Conservation (phyloP, 1,140 invertebrate species). For the Vollenhovia emeryi region DNA sequence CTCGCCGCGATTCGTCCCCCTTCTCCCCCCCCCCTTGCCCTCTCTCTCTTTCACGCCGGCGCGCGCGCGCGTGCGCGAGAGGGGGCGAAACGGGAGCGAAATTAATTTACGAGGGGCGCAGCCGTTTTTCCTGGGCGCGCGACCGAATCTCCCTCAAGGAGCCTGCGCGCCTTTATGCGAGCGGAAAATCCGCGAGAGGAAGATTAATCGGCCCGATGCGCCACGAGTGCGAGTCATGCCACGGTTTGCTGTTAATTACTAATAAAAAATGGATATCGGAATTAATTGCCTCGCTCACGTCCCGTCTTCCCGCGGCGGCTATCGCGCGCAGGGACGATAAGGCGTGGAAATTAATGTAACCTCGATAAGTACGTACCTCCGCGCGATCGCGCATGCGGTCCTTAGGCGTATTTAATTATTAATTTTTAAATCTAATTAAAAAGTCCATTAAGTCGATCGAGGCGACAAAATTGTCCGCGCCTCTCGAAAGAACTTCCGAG, state of each 20-base stretch:
- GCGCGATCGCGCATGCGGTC: not conserved
- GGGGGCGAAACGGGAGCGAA: conserved; percentile 18
- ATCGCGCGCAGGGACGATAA: not conserved
- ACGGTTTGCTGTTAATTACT: conserved; percentile 27
- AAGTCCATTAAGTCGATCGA: not conserved
- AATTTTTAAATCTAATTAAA: not conserved
- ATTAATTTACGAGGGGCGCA: conserved; percentile 69
- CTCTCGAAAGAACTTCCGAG: not conserved
- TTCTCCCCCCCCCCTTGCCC: too few species aligned
- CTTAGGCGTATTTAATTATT: not conserved
- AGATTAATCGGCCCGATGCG: conserved; percentile 55
- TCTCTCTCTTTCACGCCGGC: too few species aligned
- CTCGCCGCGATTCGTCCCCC: conserved; percentile 52
- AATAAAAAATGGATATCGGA: conserved; percentile 40
- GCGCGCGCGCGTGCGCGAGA: not conserved
- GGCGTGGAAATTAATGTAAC: not conserved
- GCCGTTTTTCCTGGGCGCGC: conserved; percentile 31
- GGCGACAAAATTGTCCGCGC: not conserved
- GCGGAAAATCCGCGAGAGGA: conserved; percentile 48
- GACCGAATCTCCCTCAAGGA: conserved; percentile 36
- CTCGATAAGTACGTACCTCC: not conserved
- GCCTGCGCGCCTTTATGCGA: conserved; percentile 37
- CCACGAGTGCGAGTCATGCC: not conserved
- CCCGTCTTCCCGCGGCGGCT: not conserved
- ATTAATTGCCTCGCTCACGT: conserved; percentile 30